Evolutionary conservation across 2,797 vertebrate genomes (phyloP).

Genomic region (Amphiprion clarkii): DNA sequence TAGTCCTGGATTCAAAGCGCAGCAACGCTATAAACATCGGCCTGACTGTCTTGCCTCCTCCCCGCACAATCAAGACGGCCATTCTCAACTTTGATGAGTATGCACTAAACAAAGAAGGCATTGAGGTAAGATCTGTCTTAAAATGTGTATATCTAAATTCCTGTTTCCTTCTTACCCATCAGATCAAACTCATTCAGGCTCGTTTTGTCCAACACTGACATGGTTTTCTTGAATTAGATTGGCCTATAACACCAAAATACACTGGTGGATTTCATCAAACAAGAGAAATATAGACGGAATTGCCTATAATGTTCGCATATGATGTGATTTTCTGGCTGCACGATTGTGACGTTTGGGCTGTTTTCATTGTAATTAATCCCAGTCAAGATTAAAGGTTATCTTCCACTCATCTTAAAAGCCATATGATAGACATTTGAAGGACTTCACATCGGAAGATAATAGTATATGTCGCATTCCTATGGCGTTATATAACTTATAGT

Average conservation of each 20-base stretch:
- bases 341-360: conserved; percentile 26
- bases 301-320: conserved; percentile 42
- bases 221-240: conserved; percentile 40
- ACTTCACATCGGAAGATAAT: conserved; percentile 57
- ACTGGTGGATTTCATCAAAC: conserved; percentile 44
- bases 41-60: conserved; percentile 95
- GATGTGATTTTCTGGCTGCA: conserved; percentile 53
- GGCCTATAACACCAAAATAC: conserved; percentile 46
- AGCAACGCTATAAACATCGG: conserved; percentile 99
- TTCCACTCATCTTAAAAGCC: conserved; percentile 60
- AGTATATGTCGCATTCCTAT: conserved; percentile 61
- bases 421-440: conserved; percentile 48
- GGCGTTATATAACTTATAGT: conserved; percentile 66
- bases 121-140: conserved; percentile 89
- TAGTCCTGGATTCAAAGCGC: conserved; percentile 96
- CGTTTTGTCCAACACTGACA: conserved; percentile 56
- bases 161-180: conserved; percentile 24
- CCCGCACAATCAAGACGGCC: conserved; percentile 97
- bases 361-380: conserved; percentile 65
- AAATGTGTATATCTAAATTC: conserved; percentile 15
- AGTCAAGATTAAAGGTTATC: conserved; percentile 62
- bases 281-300: conserved; percentile 43
- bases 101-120: conserved; percentile 98
- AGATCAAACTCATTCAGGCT: conserved; percentile 45
- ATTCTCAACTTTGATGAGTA: conserved; percentile 99